Conservation (phyloP, 2,797 vertebrate genomes). For the Poecile montanus region DNA sequence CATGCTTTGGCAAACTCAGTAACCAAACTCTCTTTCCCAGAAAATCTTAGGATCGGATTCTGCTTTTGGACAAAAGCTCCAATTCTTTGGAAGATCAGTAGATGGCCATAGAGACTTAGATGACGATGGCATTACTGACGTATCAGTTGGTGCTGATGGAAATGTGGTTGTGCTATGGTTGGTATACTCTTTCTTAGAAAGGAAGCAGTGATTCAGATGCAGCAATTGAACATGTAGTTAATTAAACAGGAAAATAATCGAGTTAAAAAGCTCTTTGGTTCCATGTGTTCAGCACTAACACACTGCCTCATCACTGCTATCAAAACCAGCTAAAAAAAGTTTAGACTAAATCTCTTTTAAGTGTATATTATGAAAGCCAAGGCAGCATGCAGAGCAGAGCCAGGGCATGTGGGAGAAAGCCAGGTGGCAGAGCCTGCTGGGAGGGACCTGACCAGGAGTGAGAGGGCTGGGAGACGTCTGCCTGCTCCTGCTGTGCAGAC, state of each 20-base stretch:
- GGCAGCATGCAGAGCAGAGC: neutral
- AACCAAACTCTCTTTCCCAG: conserved; percentile 72
- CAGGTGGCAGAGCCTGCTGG: neutral
- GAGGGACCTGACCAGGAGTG: neutral
- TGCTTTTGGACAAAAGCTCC: conserved; percentile 79
- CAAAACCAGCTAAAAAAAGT: neutral
- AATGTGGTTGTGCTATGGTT: conserved; percentile 91
- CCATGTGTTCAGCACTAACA: neutral
- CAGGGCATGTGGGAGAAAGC: neutral
- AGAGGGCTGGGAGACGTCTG: neutral
- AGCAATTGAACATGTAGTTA: neutral
- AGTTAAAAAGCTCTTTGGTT: neutral
- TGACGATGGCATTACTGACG: conserved; percentile 84
- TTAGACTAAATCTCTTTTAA: neutral
- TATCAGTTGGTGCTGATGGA: conserved; percentile 88
- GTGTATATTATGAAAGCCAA: neutral
- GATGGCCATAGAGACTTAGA: conserved; percentile 87
- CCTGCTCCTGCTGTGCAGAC: neutral
- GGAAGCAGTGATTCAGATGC: neutral
- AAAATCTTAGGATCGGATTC: conserved; percentile 84
- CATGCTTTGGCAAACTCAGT: neutral
- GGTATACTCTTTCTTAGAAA: conserved; percentile 55
- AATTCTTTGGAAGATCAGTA: conserved; percentile 89
- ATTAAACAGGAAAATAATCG: neutral
- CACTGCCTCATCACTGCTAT: neutral